phyloP scores from a whole-genome alignment of 1,140 invertebrate genomes.

The Mycetomoellerius zeteki region DNA sequence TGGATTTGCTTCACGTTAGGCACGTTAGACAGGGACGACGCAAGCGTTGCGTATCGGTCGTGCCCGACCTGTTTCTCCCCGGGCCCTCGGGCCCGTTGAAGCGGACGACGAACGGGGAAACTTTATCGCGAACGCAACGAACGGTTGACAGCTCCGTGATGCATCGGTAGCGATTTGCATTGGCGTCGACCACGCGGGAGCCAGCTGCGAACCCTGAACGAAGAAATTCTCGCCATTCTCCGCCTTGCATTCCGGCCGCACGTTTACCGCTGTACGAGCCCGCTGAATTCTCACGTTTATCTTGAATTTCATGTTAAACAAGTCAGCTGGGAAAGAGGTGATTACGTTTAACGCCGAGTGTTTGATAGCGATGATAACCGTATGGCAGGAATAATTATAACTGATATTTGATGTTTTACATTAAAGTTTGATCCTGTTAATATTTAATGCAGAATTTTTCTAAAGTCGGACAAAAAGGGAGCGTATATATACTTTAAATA shows the following conservation, averaged over 20 bases:
- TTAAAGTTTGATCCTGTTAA: not conserved
- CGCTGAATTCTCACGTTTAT: conserved; percentile 28
- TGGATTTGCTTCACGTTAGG: conserved; percentile 12
- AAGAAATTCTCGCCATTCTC: conserved; percentile 33
- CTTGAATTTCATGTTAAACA: conserved; percentile 27
- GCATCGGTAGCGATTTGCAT: conserved; percentile 80
- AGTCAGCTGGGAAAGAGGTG: conserved; percentile 9
- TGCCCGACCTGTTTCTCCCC: conserved; percentile 63
- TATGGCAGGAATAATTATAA: not conserved
- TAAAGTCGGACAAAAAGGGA: too few species aligned
- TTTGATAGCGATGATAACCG: too few species aligned
- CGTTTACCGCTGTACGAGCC: conserved; percentile 23
- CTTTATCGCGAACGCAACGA: conserved; percentile 78
- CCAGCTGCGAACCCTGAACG: conserved; percentile 15
- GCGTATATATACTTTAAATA: not conserved
- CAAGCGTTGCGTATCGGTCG: conserved; percentile 65
- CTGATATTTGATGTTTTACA: not conserved
- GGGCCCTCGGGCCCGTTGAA: conserved; percentile 52
- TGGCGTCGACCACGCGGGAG: conserved; percentile 68
- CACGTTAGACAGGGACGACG: conserved; percentile 25
- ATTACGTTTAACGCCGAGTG: not conserved
- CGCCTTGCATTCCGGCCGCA: conserved; percentile 1
- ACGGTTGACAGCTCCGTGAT: conserved; percentile 79
- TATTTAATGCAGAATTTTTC: not conserved
- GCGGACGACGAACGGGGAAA: conserved; percentile 74